Evolutionary conservation across 2,113 vertebrate genomes (phyloP).

Genomic region (Enhydra lutris): DNA sequence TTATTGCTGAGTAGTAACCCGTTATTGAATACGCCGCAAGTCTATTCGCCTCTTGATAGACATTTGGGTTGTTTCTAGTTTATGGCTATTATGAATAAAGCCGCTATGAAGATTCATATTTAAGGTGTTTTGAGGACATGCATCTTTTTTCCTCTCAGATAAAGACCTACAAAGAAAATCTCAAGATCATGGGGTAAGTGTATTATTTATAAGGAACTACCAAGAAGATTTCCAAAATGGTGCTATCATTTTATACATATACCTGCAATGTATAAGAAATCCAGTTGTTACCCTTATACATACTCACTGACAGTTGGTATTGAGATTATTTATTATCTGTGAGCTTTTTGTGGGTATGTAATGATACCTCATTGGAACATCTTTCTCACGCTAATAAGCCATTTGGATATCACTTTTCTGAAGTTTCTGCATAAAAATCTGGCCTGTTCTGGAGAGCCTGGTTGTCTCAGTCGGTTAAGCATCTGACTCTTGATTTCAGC

Average conservation of each 20-base stretch:
- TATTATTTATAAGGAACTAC: background rate
- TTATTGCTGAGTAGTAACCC: background rate
- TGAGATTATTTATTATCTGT: background rate
- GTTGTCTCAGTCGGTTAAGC: background rate
- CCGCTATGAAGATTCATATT: background rate
- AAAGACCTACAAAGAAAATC: background rate
- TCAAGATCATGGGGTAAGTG: background rate
- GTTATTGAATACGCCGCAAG: accelerated
- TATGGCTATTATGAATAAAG: background rate
- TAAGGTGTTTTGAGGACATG: background rate
- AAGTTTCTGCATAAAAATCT: background rate
- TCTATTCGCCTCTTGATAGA: background rate
- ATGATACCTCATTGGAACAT: background rate
- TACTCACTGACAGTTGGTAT: background rate
- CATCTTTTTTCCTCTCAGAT: background rate
- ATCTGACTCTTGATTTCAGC: background rate
- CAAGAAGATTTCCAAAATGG: background rate
- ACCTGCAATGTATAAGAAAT: background rate
- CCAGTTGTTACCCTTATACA: background rate
- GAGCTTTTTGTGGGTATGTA: background rate
- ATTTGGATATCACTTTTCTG: background rate
- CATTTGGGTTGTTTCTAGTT: background rate
- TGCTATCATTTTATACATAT: background rate
- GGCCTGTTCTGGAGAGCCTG: background rate
- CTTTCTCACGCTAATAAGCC: background rate